Base-by-base conservation (phyloP, 2,113 vertebrate species). In the Malaclemys terrapin region DNA sequence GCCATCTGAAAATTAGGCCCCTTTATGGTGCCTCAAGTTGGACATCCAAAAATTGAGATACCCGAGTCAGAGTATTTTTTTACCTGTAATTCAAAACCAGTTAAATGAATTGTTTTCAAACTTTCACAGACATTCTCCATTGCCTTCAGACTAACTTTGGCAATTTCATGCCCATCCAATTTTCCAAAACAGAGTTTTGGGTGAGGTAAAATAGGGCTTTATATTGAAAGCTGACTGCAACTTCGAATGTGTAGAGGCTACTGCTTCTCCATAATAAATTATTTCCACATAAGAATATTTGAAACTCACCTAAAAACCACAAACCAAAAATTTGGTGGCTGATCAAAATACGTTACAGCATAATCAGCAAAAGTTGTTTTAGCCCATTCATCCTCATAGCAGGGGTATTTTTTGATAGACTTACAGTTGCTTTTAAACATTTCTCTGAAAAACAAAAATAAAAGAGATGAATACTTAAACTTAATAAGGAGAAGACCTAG, bases 251-350 rank as follows among this genome's bases (percentile, higher is more conserved):
- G 47, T 35, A 8, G 54, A n/a, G 27, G 42, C 54, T 35, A 82
- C 14, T 72, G 5, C 2, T 54, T 88, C 35, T n/a, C 45, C 3
- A 1, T 17, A 85, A 17, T 4, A 56, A 5, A 25, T 84, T 78
- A 78, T 78, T 78, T 29, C 25, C 45, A 69, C 5, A 87, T 0
- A 88, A 38, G 52, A 35, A 29, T 57, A 29, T 56, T 38, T 49
- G n/a, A 91, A 88, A 87, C 91, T 97, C 89, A 99, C 99, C 99
- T 99, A 92, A 99, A 99, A 82, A 99, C 88, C 91, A 99, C 96
- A 94, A 99, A 98, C 99, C 99, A 99, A 50, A 93, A 95, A 94
- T 98, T 98, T 82, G 98, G 92, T 89, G 97, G 93, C 42, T 98
- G 98, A 54, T 99, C 98, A 80, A 89, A 82, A 69, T 99, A 97